A percentile compares a stretch with the other conserved stretches of the same genome.
phyloP scores from a whole-genome alignment of 2,888 invertebrate genomes.

The Brachyptera putata region DNA sequence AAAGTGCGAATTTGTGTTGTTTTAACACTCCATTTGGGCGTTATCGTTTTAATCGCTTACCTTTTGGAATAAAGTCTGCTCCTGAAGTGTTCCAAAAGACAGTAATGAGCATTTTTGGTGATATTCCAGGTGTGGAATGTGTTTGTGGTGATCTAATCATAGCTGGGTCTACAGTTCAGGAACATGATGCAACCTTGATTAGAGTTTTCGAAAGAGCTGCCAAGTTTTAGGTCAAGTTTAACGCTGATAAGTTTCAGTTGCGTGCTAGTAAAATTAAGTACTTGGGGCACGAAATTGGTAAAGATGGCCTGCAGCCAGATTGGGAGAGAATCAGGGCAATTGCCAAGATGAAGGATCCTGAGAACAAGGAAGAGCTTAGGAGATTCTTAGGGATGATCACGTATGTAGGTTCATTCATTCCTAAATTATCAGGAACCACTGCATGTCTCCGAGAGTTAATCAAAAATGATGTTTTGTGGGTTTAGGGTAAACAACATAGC shows the following conservation, averaged over 20 bases:
- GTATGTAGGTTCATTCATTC: constrained; percentile 18
- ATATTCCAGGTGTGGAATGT: constrained; percentile 23
- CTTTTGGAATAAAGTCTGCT: constrained; percentile 25
- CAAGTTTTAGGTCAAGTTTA: constrained; percentile 8
- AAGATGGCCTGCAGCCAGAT: not conserved
- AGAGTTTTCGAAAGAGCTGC: constrained; percentile 19
- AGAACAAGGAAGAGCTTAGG: constrained; percentile 8
- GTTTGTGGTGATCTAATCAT: constrained; percentile 28
- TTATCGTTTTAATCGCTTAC: constrained; percentile 23
- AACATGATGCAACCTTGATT: no score
- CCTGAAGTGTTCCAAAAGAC: constrained; percentile 29
- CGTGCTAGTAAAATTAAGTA: not conserved
- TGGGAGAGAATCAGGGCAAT: constrained; percentile 4
- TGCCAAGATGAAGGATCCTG: not conserved
- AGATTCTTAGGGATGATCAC: constrained; percentile 20
- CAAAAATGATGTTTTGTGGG: constrained; percentile 10
- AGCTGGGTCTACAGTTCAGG: constrained; percentile 24
- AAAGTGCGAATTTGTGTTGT: constrained; percentile 19
- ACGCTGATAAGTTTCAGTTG: constrained; percentile 16
- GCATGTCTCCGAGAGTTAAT: constrained; percentile 24
- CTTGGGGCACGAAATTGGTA: constrained; percentile 3
- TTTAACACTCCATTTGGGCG: constrained; percentile 27
- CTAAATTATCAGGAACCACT: constrained; percentile 13
- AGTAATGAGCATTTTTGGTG: constrained; percentile 26
- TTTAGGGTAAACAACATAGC: constrained; percentile 15